Conservation (phyloP, 2,113 vertebrate genomes). For the Misgurnus anguillicaudatus region DNA sequence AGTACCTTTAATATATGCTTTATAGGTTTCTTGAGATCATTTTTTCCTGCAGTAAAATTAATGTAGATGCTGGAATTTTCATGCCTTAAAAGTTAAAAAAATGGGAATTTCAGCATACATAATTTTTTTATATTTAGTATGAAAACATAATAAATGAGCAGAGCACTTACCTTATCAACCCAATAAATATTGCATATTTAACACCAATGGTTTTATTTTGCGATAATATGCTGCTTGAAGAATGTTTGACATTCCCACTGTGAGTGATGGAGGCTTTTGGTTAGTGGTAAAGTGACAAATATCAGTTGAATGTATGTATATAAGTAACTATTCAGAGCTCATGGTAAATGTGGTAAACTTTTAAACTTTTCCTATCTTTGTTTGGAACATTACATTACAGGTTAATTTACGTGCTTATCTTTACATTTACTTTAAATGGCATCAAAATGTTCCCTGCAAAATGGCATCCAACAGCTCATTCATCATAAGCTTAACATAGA, state of each 20-base stretch:
- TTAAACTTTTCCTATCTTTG: too few relatives aligned
- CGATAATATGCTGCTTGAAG: slow-evolving; percentile 27
- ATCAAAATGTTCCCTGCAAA: too few relatives aligned
- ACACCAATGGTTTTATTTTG: slow-evolving; percentile 58
- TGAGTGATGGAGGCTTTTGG: slow-evolving; percentile 19
- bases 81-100: slow-evolving; percentile 57
- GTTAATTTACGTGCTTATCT: too few relatives aligned
- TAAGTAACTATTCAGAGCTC: background rate
- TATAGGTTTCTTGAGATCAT: slow-evolving; percentile 60
- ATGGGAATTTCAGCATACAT: background rate
- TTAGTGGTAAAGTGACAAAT: background rate
- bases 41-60: slow-evolving; percentile 73
- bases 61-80: slow-evolving; percentile 73
- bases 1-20: slow-evolving; percentile 70
- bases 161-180: slow-evolving; percentile 68
- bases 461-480: too few relatives aligned
- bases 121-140: background rate
- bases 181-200: slow-evolving; percentile 71
- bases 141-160: background rate
- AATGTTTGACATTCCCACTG: slow-evolving; percentile 67
- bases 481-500: too few relatives aligned
- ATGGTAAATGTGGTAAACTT: background rate
- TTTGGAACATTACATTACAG: too few relatives aligned
- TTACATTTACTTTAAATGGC: too few relatives aligned
- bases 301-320: background rate